A percentile compares a stretch with the other conserved stretches of the same genome.
These are phyloP conservation scores for Heliornis fulica DNA, from an alignment of 2,113 vertebrate species.

Conservation along the genomic window DNA sequence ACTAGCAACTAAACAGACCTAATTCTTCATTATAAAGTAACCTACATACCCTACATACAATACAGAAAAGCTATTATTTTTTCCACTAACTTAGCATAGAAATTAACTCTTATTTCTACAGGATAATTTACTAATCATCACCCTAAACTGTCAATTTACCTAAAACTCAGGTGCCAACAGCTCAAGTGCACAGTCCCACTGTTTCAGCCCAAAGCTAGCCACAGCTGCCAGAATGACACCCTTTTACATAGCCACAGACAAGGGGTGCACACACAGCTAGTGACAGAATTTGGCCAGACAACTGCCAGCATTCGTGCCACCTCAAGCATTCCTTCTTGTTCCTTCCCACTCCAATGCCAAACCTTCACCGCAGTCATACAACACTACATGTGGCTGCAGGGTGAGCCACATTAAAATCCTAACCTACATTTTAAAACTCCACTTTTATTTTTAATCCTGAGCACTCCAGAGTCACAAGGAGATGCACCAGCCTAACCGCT, in stretches of 20 bases:
- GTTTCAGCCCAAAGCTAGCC: not conserved
- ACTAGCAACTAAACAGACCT: not conserved
- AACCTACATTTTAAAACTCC: not conserved
- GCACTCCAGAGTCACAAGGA: not conserved
- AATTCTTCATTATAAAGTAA: not conserved
- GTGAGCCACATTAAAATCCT: not conserved
- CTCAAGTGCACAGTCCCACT: not conserved
- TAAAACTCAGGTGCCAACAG: not conserved
- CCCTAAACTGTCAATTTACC: not conserved
- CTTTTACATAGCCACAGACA: not conserved
- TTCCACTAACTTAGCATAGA: not conserved
- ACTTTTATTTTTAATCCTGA: not conserved
- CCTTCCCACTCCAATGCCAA: not conserved
- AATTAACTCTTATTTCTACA: not conserved
- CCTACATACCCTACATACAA: not conserved
- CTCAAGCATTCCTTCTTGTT: not conserved
- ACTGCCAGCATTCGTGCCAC: not conserved
- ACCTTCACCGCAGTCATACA: not conserved
- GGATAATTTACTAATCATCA: not conserved
- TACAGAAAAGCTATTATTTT: not conserved
- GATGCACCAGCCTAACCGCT: accelerated
- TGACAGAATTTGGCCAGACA: not conserved
- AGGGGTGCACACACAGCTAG: not conserved
- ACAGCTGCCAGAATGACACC: not conserved
- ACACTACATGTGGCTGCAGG: not conserved